Evolutionary conservation across 2,113 vertebrate species (phyloP).

Genomic region (Sylvietta virens): DNA sequence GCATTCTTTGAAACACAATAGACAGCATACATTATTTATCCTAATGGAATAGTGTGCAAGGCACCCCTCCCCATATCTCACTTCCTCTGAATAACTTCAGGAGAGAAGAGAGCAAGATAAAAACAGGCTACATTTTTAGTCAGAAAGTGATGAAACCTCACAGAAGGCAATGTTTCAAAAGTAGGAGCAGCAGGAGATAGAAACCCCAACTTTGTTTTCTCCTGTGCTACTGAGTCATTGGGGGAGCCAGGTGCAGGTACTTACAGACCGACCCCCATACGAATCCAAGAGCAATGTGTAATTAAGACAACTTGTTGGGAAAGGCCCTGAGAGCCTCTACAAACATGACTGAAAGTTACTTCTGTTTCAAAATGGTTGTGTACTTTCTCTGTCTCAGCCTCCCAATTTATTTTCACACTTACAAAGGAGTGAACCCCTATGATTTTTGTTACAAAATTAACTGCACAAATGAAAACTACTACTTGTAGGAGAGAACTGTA

Average conservation of each 20-base stretch:
- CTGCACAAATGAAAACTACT: not conserved
- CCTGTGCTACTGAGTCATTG: not conserved
- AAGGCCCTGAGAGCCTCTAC: not conserved
- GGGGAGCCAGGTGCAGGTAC: not conserved
- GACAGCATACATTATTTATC: constrained; percentile 5
- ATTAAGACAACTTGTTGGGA: not conserved
- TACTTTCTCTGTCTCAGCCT: not conserved
- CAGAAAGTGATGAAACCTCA: not conserved
- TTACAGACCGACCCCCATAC: not conserved
- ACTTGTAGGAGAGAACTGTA: not conserved
- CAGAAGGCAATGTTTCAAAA: not conserved
- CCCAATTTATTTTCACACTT: not conserved
- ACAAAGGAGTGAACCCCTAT: not conserved
- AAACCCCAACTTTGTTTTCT: not conserved
- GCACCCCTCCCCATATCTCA: not conserved
- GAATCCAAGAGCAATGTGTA: not conserved
- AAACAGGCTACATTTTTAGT: not conserved
- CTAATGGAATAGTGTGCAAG: not conserved
- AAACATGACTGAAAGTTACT: not conserved
- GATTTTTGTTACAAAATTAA: not conserved
- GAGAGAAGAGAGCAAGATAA: not conserved
- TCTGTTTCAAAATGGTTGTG: not conserved
- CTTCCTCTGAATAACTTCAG: not conserved
- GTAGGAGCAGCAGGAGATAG: not conserved
- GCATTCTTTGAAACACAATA: constrained; percentile 7